These are phyloP conservation scores for Oceanites oceanicus DNA, from an alignment of 2,113 vertebrate genomes.

Conservation along the genomic window DNA sequence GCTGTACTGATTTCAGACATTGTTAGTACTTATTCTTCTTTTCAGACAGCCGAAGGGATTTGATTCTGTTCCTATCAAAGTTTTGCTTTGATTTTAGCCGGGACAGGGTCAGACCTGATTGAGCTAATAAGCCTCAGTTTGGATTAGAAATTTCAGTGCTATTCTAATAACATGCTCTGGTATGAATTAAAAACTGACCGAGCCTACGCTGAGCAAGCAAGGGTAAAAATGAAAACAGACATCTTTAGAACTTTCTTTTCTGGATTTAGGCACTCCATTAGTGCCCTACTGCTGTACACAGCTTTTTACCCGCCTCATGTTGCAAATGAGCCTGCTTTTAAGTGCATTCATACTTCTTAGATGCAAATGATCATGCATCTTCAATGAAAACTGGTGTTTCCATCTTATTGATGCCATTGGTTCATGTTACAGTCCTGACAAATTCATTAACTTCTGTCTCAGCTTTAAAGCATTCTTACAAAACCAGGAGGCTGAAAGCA, in stretches of 20 bases:
- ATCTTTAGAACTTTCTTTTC: background rate
- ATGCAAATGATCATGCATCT: background rate
- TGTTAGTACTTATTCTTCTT: background rate
- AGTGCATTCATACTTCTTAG: background rate
- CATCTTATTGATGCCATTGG: background rate
- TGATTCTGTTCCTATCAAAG: background rate
- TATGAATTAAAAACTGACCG: background rate
- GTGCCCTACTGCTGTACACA: background rate
- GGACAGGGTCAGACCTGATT: background rate
- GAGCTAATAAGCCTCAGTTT: slow-evolving; percentile 1
- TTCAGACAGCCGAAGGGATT: background rate
- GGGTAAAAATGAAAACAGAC: background rate
- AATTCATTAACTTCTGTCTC: background rate
- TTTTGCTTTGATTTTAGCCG: slow-evolving; percentile 32
- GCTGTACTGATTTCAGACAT: background rate
- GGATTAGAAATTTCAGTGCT: background rate
- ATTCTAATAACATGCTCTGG: background rate
- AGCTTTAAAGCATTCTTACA: background rate
- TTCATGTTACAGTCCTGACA: background rate
- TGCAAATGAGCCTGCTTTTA: background rate
- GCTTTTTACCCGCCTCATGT: background rate
- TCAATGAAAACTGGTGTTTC: background rate
- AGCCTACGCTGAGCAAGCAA: background rate
- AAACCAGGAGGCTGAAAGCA: slow-evolving; percentile 1
- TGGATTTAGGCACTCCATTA: background rate